Evolutionary conservation across 1,140 invertebrate species (phyloP), one percentile per base, ranked within the genome.

Genomic region (Rhyzopertha dominica): DNA sequence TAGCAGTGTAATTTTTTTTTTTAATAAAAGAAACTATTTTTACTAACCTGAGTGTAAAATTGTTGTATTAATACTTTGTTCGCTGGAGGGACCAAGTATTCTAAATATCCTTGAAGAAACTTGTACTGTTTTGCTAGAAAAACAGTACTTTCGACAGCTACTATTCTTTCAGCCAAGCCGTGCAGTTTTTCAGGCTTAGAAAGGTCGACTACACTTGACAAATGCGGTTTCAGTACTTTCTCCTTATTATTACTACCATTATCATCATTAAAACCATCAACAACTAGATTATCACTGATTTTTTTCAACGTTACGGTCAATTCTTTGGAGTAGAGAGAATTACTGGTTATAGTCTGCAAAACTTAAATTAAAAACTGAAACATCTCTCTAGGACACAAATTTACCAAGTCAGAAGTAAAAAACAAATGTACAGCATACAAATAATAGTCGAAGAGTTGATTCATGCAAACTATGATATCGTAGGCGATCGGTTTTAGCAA

Each of bases 371-470:
- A n/a, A n/a, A n/a, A n/a, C n/a, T n/a, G n/a, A n/a, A n/a, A n/a
- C n/a, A n/a, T n/a, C n/a, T n/a, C n/a, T 22, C 20, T 5, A 43
- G 31, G n/a, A 16, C 5, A 1, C 43, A 38, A 17, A 46, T 75
- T 76, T 64, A 84, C 83, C 36, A 81, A 68, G 68, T 90, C 84
- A 12, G 75, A 74, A 10, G 85, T 83, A 66, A 97, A 97, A 56
- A 95, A 92, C n/a, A 78, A 73, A 68, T 91, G 87, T 1, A 96
- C 89, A 1, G 88, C 78, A 65, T 89, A 94, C 30, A 95, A 81
- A 68, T 97, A 98, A 62, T 92, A 93, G 58, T 99, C 94, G 68
- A 95, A 95, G 32, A 99, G 74, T 59, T 98, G 90, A 54, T 87
- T 86, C 78, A 98, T 91, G 47, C 85, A 84, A 50, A 81, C 76